Evolutionary conservation across 1,140 invertebrate genomes (phyloP).

Genomic region (Brachionus calyciflorus): DNA sequence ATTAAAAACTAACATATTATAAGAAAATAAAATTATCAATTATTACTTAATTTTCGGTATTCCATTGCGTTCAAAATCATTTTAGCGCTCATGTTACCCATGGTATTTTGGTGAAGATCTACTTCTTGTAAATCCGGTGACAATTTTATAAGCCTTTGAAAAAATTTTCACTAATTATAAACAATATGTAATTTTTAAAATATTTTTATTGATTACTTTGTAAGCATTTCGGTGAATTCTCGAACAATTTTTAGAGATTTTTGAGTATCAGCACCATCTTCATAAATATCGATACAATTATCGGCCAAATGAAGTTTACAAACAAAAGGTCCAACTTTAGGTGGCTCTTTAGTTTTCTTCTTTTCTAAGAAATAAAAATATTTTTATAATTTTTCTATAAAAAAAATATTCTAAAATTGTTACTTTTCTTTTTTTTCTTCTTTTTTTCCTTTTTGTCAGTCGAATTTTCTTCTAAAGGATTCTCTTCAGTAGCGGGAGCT

Average conservation of each 20-base stretch:
- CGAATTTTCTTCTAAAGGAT: background rate
- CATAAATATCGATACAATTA: slow-evolving; percentile 57
- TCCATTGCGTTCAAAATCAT: slow-evolving; percentile 55
- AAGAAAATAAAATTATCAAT: background rate
- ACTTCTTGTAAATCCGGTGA: slow-evolving; percentile 57
- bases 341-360: slow-evolving; percentile 53
- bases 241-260: slow-evolving; percentile 50
- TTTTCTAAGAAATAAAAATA: slow-evolving; percentile 52
- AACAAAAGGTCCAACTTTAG: slow-evolving; percentile 58
- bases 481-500: background rate
- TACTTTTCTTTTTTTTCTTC: slow-evolving; percentile 53
- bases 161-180: background rate
- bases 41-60: slow-evolving; percentile 54
- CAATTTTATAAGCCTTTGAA: slow-evolving; percentile 53
- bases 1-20: background rate
- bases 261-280: slow-evolving; percentile 51
- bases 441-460: slow-evolving; percentile 14
- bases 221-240: background rate
- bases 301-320: slow-evolving; percentile 59
- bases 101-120: slow-evolving; percentile 58
- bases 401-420: background rate
- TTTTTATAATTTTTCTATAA: slow-evolving; percentile 21
- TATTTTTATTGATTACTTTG: background rate
- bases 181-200: background rate
- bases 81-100: slow-evolving; percentile 56